Conservation (phyloP, 2,113 vertebrate species). For the Choloepus hoffmanni region DNA sequence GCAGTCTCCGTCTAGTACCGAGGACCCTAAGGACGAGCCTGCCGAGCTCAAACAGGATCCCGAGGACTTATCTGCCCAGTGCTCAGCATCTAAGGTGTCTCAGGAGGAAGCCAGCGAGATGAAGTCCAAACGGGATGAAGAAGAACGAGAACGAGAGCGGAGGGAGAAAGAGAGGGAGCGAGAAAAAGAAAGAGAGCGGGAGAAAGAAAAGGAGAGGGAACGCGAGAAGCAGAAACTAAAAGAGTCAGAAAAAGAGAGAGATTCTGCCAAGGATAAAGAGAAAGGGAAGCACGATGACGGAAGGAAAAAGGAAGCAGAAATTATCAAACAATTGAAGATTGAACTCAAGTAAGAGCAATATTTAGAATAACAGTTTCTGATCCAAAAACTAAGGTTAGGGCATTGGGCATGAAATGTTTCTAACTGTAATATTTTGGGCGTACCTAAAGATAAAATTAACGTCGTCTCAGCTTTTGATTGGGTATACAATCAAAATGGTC, state of each 20-base stretch:
- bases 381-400: background rate
- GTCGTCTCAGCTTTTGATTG: background rate
- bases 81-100: conserved; percentile 86
- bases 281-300: conserved; percentile 91
- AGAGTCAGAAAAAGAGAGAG: conserved; percentile 89
- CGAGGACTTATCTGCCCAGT: conserved; percentile 87
- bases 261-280: conserved; percentile 90
- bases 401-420: background rate
- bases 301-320: conserved; percentile 91
- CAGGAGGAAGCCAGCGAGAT: conserved; percentile 85
- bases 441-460: background rate
- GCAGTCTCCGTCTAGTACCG: conserved; percentile 96
- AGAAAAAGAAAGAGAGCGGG: conserved; percentile 82
- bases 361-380: conserved; percentile 43
- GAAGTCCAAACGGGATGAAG: conserved; percentile 87
- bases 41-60: conserved; percentile 91
- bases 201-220: conserved; percentile 93
- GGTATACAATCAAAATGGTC: background rate
- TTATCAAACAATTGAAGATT: conserved; percentile 95
- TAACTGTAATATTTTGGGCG: background rate
- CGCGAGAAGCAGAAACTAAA: conserved; percentile 87
- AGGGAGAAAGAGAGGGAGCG: conserved; percentile 91
- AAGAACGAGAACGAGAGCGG: conserved; percentile 88
- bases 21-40: conserved; percentile 94
- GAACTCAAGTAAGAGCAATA: conserved; percentile 94